phyloP scores from a whole-genome alignment of 2,888 invertebrate genomes.

The Drepanosiphum platanoidis region DNA sequence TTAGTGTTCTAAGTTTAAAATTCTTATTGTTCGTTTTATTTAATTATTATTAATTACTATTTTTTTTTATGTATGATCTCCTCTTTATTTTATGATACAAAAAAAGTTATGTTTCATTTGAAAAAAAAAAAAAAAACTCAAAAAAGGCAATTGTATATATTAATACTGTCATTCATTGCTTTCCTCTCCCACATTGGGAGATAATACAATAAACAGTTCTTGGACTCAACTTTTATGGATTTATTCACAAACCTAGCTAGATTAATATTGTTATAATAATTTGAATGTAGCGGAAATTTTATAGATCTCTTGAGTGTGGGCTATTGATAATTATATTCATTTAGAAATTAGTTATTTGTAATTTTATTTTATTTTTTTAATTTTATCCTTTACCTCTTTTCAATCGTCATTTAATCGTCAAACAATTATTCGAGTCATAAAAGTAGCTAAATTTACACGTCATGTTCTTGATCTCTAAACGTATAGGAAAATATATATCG shows the following conservation, averaged over 20 bases:
- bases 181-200: not conserved
- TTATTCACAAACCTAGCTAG: constrained; percentile 21
- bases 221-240: not conserved
- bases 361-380: constrained; percentile 6
- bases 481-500: constrained; percentile 35
- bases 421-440: constrained; percentile 22
- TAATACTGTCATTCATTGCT: not conserved
- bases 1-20: constrained; percentile 32
- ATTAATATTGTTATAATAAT: constrained; percentile 37
- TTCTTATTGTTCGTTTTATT: constrained; percentile 39
- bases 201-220: not conserved
- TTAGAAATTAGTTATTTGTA: constrained; percentile 31
- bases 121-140: constrained; percentile 18
- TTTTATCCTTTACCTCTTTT: constrained; percentile 1
- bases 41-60: constrained; percentile 32
- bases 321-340: constrained; percentile 7
- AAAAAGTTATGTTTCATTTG: constrained; percentile 25
- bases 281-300: constrained; percentile 20
- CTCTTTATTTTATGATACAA: constrained; percentile 5
- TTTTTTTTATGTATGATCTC: constrained; percentile 50
- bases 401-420: not conserved
- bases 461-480: constrained; percentile 45
- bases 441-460: constrained; percentile 45
- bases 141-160: constrained; percentile 3
- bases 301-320: constrained; percentile 55